Base-by-base conservation (phyloP, 2,113 vertebrate genomes). In the Sprattus sprattus region DNA sequence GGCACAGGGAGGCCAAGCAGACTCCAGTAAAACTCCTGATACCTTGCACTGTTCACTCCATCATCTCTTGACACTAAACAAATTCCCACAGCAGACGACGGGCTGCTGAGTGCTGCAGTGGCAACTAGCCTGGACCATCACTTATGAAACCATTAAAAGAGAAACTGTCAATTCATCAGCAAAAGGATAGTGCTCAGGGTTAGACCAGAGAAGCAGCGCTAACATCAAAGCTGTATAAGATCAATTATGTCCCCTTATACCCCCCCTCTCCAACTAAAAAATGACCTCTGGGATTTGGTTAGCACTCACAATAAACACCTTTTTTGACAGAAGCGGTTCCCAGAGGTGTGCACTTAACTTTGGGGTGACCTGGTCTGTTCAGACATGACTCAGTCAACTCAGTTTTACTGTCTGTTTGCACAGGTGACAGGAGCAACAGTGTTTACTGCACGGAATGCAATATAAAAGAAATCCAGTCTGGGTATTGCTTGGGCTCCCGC, bases 381-480 rank as follows among this genome's bases (percentile, higher is more conserved):
- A 89, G 84, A 86, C 88, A 85, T 85, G 88, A 91, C 88, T 78
- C 28, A 13, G 32, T 6, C 32, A 83, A 82, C 75, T 89, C 82
- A 64, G 81, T 82, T 89, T 89, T 88, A 87, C 84, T 91, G 88
- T 90, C 90, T 91, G 91, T 91, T 92, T 92, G 87, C 88, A 92
- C 91, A 93, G 92, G 92, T 92, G 90, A 90, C 67, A 90, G 85
- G 85, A 88, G 85, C 85, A 87, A 78, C 85, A 71, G 82, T 67
- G 86, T 86, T 88, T 85, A 88, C 81, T 75, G 82, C 82, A 83
- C 49, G 84, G 80, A 90, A 88, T 49, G 32, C 20, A 87, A 85
- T 89, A 89, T 89, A 85, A 32, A 89, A 88, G 54, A 91, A 92
- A 92, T 82, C 46, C 46, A 87, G 89, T 86, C 89, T 22, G 46